phyloP scores from a whole-genome alignment of 1,140 invertebrate species.

The Lepidurus packardi region DNA sequence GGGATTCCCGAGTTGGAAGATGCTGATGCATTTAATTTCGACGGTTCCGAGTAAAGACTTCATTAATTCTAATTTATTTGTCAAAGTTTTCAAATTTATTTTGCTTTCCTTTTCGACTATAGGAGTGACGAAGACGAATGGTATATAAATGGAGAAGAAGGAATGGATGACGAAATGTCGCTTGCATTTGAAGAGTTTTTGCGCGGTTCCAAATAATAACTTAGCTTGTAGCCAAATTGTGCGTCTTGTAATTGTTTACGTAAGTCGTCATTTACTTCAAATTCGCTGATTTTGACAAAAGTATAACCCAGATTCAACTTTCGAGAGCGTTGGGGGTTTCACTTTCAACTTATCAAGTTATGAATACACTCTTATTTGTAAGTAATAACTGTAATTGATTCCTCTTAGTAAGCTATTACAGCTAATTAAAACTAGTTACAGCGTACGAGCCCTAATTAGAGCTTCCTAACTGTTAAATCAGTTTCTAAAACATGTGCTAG shows the following conservation, averaged over 20 bases:
- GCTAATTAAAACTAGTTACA: not conserved
- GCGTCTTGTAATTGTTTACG: too few species aligned
- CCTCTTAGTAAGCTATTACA: not conserved
- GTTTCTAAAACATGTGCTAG: too few species aligned
- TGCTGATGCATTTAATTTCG: not conserved
- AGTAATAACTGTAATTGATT: not conserved
- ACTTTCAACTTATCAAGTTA: not conserved
- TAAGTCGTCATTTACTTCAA: not conserved
- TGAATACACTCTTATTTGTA: not conserved
- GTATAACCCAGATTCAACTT: not conserved
- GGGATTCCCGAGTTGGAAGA: not conserved
- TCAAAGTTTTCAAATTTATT: not conserved
- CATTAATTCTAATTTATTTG: not conserved
- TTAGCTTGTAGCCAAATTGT: not conserved
- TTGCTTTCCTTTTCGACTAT: not conserved
- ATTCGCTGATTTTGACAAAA: not conserved
- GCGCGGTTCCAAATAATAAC: not conserved
- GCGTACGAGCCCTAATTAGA: too few species aligned
- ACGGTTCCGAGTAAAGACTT: not conserved
- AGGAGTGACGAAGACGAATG: not conserved
- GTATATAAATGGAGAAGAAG: conserved; percentile 12
- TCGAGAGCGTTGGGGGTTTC: not conserved
- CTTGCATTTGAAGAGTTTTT: conserved; percentile 34
- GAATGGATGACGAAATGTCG: conserved; percentile 33
- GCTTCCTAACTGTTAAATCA: too few species aligned